These are phyloP conservation scores for Xyrauchen texanus DNA, from an alignment of 2,113 vertebrate species.

Conservation along the genomic window DNA sequence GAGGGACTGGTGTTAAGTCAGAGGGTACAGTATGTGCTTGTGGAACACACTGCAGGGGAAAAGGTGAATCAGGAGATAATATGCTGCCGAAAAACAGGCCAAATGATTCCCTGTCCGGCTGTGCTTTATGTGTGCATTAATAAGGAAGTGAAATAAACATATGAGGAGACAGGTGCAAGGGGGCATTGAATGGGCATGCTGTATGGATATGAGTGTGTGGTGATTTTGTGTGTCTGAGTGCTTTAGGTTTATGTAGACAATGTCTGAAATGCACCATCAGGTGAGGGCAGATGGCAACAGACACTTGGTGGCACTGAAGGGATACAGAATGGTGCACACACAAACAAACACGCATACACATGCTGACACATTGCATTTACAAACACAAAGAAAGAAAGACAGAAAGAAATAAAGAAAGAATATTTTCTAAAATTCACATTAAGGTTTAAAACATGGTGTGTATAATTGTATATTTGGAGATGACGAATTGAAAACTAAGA, in stretches of 20 bases:
- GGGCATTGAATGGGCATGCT: background rate
- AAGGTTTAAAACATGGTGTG: background rate
- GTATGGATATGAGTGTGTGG: slow-evolving; percentile 10
- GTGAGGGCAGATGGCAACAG: slow-evolving; percentile 42
- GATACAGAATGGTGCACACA: slow-evolving; percentile 27
- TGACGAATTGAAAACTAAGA: too few species aligned
- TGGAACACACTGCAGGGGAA: slow-evolving; percentile 9
- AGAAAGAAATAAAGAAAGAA: too few species aligned
- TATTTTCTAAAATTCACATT: background rate
- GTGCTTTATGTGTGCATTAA: slow-evolving; percentile 6
- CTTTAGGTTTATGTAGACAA: slow-evolving; percentile 20
- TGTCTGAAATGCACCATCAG: slow-evolving; percentile 41
- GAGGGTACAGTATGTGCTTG: slow-evolving; percentile 21
- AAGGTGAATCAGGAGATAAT: slow-evolving; percentile 33
- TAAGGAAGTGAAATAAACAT: slow-evolving; percentile 24
- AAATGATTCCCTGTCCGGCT: background rate
- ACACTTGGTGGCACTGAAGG: slow-evolving; percentile 31
- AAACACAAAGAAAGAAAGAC: background rate
- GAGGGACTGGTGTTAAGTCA: background rate
- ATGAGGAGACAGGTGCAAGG: background rate
- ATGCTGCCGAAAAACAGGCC: slow-evolving; percentile 29
- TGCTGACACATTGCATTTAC: slow-evolving; percentile 4
- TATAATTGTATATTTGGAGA: background rate
- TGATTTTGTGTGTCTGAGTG: background rate
- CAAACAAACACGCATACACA: slow-evolving; percentile 15